phyloP scores from a whole-genome alignment of 2,797 vertebrate species.

The Tachyglossus aculeatus region DNA sequence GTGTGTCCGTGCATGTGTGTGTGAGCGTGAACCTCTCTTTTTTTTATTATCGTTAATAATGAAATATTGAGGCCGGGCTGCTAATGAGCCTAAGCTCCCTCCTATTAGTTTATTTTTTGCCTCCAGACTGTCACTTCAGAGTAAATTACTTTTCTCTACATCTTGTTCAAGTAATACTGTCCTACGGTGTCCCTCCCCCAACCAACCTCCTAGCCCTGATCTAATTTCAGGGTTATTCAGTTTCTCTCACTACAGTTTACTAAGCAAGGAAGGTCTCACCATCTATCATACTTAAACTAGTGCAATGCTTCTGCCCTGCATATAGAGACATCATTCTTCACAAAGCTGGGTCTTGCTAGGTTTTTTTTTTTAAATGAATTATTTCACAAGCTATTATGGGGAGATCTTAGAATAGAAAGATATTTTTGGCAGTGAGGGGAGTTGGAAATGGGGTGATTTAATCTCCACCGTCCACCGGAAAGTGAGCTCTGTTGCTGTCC shows the following conservation, averaged over 20 bases:
- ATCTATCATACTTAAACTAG: conserved; percentile 82
- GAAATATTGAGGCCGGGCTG: conserved; percentile 60
- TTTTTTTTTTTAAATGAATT: conserved; percentile 67
- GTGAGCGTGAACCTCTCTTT: not conserved
- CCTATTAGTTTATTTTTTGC: conserved; percentile 68
- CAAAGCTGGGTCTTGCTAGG: conserved; percentile 43
- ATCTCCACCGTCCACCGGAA: not conserved
- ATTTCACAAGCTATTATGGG: conserved; percentile 63
- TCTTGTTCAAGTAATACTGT: conserved; percentile 73
- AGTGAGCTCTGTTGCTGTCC: conserved; percentile 43
- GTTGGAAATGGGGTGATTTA: not conserved
- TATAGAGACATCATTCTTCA: conserved; percentile 81
- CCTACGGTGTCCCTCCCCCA: conserved; percentile 46
- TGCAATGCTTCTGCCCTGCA: conserved; percentile 42
- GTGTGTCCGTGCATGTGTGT: too few species aligned
- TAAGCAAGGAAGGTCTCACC: conserved; percentile 66
- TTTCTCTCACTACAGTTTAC: conserved; percentile 73
- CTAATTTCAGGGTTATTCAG: conserved; percentile 55
- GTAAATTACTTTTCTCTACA: conserved; percentile 68
- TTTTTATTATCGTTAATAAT: conserved; percentile 68
- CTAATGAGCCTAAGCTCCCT: conserved; percentile 72
- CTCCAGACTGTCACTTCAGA: conserved; percentile 66
- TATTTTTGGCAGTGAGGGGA: not conserved
- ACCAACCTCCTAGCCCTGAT: conserved; percentile 26
- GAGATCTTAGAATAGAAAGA: not conserved